phyloP scores from a whole-genome alignment of 2,113 vertebrate genomes.

The Synodontis membranacea region DNA sequence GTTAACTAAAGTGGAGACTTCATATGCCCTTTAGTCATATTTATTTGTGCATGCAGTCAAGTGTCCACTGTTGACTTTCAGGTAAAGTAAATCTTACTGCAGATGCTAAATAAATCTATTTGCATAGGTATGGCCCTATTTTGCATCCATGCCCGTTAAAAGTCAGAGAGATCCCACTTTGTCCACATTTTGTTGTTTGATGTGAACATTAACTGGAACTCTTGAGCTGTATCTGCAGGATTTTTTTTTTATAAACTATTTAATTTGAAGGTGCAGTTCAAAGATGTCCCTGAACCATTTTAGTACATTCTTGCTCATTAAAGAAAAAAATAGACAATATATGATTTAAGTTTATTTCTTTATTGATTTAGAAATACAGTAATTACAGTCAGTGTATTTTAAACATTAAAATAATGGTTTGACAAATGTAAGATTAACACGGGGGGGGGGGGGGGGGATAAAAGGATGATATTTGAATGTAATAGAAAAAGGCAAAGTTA shows the following conservation, averaged over 20 bases:
- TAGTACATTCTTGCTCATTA: not conserved
- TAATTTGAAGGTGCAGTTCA: not conserved
- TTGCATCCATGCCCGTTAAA: not conserved
- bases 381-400: not conserved
- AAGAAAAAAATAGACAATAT: not conserved
- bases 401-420: not conserved
- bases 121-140: not conserved
- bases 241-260: not conserved
- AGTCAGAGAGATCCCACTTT: not conserved
- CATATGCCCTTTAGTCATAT: too few relatives aligned
- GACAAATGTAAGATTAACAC: not conserved
- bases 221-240: not conserved
- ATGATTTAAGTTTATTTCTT: not conserved
- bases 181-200: not conserved
- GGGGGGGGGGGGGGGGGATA: too few relatives aligned
- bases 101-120: not conserved
- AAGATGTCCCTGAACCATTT: not conserved
- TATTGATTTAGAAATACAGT: not conserved
- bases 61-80: too few relatives aligned
- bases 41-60: too few relatives aligned
- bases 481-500: not conserved
- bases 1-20: too few relatives aligned
- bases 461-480: not conserved
- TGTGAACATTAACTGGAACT: not conserved
- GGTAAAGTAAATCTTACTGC: too few relatives aligned